Percentiles rank a stretch among this genome's conserved stretches.
Evolutionary conservation across 2,888 invertebrate genomes (phyloP).

Genomic region (Melinopterus prodromus): DNA sequence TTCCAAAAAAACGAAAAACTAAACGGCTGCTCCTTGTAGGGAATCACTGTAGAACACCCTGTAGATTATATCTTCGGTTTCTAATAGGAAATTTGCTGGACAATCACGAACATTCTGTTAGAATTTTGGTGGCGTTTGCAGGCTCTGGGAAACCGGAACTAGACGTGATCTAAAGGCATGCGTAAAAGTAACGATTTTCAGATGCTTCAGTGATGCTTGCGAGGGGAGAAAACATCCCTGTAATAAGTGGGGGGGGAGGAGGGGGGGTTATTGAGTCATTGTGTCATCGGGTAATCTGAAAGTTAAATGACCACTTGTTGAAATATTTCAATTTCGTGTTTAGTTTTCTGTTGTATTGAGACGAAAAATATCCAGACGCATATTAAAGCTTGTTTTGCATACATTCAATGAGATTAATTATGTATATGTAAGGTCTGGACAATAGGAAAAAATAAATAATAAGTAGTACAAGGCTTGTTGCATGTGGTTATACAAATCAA

Average conservation of each 20-base stretch:
- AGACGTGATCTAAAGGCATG: not conserved
- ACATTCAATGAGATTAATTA: too few species aligned
- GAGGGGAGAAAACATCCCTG: not conserved
- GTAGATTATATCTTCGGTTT: not conserved
- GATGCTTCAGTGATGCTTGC: not conserved
- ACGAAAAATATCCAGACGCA: too few species aligned
- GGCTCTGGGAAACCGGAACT: too few species aligned
- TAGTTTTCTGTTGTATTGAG: too few species aligned
- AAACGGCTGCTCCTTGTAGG: not conserved
- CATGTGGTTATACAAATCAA: too few species aligned
- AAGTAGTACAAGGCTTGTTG: too few species aligned
- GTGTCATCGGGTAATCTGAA: too few species aligned
- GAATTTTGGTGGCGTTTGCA: not conserved
- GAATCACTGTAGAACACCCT: not conserved
- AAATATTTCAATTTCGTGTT: not conserved
- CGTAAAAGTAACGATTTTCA: constrained; percentile 19
- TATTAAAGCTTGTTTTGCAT: too few species aligned
- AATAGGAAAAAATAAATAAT: too few species aligned
- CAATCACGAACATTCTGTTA: not conserved
- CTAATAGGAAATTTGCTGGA: not conserved
- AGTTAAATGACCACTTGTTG: not conserved
- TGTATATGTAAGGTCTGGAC: too few species aligned
- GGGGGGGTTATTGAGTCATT: too few species aligned
- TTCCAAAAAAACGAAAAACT: not conserved
- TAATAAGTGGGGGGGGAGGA: not conserved